phyloP scores from a whole-genome alignment of 2,888 invertebrate genomes.

The Leptinotarsa juncta region DNA sequence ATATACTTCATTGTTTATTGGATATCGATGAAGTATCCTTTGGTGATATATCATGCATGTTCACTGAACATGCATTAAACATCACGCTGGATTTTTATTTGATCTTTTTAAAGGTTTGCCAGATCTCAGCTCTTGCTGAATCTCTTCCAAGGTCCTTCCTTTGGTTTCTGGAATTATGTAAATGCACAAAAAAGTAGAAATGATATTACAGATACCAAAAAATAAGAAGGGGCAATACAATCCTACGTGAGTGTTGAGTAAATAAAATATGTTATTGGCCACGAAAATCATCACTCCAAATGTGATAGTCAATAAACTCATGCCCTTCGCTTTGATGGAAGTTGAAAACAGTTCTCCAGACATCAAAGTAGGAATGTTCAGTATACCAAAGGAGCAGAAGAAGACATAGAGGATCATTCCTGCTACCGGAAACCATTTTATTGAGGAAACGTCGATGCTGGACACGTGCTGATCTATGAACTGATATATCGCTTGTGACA shows the following conservation, averaged over 20 bases:
- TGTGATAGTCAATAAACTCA: slow-evolving; percentile 49
- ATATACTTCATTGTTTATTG: no score
- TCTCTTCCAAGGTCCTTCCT: slow-evolving; percentile 59
- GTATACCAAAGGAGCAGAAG: slow-evolving; percentile 50
- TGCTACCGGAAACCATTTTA: slow-evolving; percentile 54
- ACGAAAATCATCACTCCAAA: slow-evolving; percentile 49
- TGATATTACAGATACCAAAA: slow-evolving; percentile 51
- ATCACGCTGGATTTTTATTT: no score
- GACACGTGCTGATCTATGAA: slow-evolving; percentile 35
- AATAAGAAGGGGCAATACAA: slow-evolving; percentile 54
- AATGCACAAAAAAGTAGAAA: slow-evolving; percentile 50
- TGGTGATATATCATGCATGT: no score
- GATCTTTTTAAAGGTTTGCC: background rate
- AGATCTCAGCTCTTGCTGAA: slow-evolving; percentile 49
- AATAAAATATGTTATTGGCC: slow-evolving; percentile 55
- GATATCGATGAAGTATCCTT: no score
- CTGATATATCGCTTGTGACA: slow-evolving; percentile 35
- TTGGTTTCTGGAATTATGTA: slow-evolving; percentile 58
- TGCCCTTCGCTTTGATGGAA: slow-evolving; percentile 51
- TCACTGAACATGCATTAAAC: no score
- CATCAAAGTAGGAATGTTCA: slow-evolving; percentile 54
- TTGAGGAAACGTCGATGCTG: slow-evolving; percentile 20
- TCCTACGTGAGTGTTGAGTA: slow-evolving; percentile 52
- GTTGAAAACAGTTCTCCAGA: slow-evolving; percentile 54
- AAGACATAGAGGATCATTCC: slow-evolving; percentile 53